phyloP scores from a whole-genome alignment of 2,797 vertebrate species.

The Sus cebifrons region DNA sequence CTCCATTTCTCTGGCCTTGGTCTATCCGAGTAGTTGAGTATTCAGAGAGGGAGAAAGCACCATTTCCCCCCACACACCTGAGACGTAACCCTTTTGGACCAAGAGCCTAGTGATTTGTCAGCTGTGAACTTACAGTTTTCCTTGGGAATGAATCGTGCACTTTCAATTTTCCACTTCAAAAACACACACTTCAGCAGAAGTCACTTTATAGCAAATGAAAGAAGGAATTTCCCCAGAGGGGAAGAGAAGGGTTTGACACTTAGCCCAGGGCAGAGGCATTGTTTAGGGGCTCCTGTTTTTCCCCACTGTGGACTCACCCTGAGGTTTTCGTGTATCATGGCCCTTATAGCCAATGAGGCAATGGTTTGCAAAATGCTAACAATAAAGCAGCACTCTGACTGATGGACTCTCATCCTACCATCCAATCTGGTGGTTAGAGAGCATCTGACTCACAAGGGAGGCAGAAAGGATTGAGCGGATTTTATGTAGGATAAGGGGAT shows the following conservation, averaged over 20 bases:
- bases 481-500: neutral
- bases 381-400: neutral
- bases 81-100: constrained; percentile 71
- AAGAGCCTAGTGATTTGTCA: constrained; percentile 79
- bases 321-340: neutral
- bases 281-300: constrained; percentile 44
- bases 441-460: neutral
- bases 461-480: neutral
- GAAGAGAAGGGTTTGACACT: constrained; percentile 53
- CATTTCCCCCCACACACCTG: neutral
- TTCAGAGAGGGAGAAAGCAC: neutral
- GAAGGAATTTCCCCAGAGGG: constrained; percentile 66
- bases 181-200: constrained; percentile 80
- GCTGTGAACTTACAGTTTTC: constrained; percentile 83
- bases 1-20: neutral
- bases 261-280: constrained; percentile 56
- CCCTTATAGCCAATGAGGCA: neutral
- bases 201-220: constrained; percentile 82
- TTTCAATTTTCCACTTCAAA: constrained; percentile 87
- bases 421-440: neutral
- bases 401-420: neutral
- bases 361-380: neutral
- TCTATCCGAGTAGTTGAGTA: neutral
- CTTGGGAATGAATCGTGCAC: constrained; percentile 80
- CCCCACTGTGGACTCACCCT: constrained; percentile 18